Evolutionary conservation across 2,797 vertebrate species (phyloP).

Genomic region (Enteromius argenteus): DNA sequence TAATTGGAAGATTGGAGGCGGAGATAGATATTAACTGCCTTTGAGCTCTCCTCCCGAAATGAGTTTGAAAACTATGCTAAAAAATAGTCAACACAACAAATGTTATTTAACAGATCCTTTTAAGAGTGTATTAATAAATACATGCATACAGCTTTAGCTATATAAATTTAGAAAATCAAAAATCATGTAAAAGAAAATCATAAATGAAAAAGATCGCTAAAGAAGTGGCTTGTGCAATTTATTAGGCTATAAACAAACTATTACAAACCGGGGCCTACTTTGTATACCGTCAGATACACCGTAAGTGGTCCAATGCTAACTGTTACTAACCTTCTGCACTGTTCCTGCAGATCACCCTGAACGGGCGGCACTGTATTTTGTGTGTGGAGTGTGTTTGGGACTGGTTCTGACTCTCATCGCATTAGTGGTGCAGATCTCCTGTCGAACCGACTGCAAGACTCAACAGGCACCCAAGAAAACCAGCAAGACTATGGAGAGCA

Average conservation of each 20-base stretch:
- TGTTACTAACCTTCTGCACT: background rate
- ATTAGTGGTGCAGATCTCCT: conserved; percentile 92
- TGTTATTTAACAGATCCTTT: background rate
- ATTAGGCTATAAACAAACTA: background rate
- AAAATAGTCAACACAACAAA: too few relatives aligned
- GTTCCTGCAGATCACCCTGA: conserved; percentile 89
- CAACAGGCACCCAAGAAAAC: conserved; percentile 64
- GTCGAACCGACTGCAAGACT: conserved; percentile 88
- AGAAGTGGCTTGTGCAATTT: background rate
- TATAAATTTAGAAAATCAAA: too few relatives aligned
- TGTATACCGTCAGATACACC: background rate
- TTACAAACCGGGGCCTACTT: background rate
- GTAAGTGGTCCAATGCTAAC: background rate
- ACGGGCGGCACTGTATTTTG: conserved; percentile 93
- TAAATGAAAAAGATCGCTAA: too few relatives aligned
- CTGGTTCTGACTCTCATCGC: conserved; percentile 93
- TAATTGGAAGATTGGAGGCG: too few relatives aligned
- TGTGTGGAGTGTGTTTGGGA: conserved; percentile 93
- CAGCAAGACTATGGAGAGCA: conserved; percentile 74
- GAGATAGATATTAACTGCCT: too few relatives aligned
- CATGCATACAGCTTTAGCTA: too few relatives aligned
- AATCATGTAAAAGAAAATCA: too few relatives aligned
- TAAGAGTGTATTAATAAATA: background rate
- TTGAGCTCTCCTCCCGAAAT: too few relatives aligned
- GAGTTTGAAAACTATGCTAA: too few relatives aligned